These are phyloP conservation scores for Apodemus sylvaticus DNA, from an alignment of 2,113 vertebrate genomes.

Conservation along the genomic window DNA sequence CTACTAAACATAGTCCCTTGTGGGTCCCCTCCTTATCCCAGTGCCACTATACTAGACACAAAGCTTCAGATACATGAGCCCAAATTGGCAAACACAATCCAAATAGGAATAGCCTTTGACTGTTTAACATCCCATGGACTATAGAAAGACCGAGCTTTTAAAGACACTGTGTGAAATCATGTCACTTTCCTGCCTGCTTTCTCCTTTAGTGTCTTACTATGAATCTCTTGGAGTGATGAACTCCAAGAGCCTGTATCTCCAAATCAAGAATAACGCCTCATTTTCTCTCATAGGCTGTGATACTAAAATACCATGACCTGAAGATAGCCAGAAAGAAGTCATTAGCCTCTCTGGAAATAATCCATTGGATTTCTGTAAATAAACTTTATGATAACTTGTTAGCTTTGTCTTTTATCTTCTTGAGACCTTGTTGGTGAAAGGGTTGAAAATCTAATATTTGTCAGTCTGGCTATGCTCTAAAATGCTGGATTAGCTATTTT, in stretches of 20 bases:
- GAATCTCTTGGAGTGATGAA: not conserved
- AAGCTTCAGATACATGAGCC: not conserved
- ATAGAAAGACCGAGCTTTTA: not conserved
- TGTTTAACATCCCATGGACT: not conserved
- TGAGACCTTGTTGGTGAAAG: not conserved
- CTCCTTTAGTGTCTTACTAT: not conserved
- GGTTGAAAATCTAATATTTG: not conserved
- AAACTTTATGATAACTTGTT: not conserved
- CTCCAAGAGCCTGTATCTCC: not conserved
- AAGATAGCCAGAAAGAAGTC: not conserved
- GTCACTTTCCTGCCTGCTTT: not conserved
- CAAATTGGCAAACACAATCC: not conserved
- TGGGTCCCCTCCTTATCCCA: not conserved
- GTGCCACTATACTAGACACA: too few relatives aligned
- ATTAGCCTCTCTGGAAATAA: not conserved
- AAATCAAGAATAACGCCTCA: not conserved
- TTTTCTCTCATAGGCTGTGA: not conserved
- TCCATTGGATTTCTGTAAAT: not conserved
- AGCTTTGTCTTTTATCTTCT: not conserved
- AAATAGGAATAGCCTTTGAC: not conserved
- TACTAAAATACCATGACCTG: not conserved
- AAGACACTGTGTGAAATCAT: not conserved
- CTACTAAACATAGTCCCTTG: not conserved
- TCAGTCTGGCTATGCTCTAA: not conserved
- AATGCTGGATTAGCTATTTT: not conserved